Evolutionary conservation across 1,140 invertebrate genomes (phyloP).

Genomic region (Drosophila seguyi): DNA sequence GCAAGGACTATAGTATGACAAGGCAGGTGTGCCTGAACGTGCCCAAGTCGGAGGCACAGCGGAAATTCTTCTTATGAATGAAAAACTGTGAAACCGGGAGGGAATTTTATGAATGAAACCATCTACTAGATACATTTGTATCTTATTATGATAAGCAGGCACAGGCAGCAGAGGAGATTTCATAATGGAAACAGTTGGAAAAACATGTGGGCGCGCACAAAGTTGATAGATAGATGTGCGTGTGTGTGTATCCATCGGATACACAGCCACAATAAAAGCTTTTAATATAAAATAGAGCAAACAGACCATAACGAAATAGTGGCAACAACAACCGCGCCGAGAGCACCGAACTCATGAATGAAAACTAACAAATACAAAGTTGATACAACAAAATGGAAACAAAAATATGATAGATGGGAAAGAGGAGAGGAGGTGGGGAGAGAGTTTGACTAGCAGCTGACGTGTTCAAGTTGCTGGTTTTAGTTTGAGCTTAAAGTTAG

Average conservation of each 20-base stretch:
- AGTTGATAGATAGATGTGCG: neutral
- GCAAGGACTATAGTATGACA: slow-evolving; percentile 27
- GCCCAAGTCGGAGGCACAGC: slow-evolving; percentile 8
- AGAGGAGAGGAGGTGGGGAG: neutral
- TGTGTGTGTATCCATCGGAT: slow-evolving; percentile 23
- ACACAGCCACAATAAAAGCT: slow-evolving; percentile 51
- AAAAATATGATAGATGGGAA: slow-evolving; percentile 8
- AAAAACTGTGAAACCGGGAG: slow-evolving; percentile 1
- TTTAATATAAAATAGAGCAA: slow-evolving; percentile 70
- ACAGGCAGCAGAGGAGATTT: slow-evolving; percentile 31
- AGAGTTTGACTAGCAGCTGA: neutral
- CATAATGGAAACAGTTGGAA: slow-evolving; percentile 53
- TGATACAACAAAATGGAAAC: slow-evolving; percentile 1
- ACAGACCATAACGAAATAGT: slow-evolving; percentile 69
- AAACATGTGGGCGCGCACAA: slow-evolving; percentile 47
- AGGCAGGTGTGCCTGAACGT: slow-evolving; percentile 48
- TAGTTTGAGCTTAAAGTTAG: neutral
- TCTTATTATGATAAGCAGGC: slow-evolving; percentile 57
- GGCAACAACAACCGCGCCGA: slow-evolving; percentile 18
- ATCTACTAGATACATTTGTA: slow-evolving; percentile 47
- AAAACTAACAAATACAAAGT: slow-evolving; percentile 53
- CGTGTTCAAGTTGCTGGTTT: slow-evolving; percentile 5
- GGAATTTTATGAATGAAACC: slow-evolving; percentile 42
- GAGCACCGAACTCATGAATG: slow-evolving; percentile 57
- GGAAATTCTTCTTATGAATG: slow-evolving; percentile 50